Evolutionary conservation across 1,140 invertebrate genomes (phyloP).

Genomic region (Papilio dardanus): DNA sequence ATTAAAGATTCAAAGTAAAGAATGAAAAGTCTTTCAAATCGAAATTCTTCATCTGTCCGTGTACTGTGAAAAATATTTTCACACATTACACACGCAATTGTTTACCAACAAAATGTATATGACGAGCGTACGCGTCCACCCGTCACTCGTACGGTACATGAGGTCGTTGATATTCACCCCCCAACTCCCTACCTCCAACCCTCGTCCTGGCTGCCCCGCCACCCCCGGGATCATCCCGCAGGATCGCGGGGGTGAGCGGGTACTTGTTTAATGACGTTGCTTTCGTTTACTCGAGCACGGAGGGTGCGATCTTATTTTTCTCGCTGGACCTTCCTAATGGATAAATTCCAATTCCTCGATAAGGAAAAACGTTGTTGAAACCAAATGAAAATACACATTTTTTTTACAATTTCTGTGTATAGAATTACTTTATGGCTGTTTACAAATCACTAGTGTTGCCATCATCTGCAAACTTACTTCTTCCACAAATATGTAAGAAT

Average conservation of each 20-base stretch:
- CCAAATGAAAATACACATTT: background rate
- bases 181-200: constrained; percentile 42
- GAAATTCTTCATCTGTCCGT: background rate
- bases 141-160: constrained; percentile 67
- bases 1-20: background rate
- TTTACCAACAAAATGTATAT: constrained; percentile 76
- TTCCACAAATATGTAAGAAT: too few species aligned
- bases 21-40: background rate
- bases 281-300: constrained; percentile 64
- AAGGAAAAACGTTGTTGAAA: background rate
- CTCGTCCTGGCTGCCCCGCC: constrained; percentile 41
- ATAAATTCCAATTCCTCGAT: constrained; percentile 18
- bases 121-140: constrained; percentile 56
- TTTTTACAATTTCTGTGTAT: background rate
- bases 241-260: constrained; percentile 57
- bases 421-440: background rate
- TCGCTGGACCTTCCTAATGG: constrained; percentile 25
- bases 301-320: constrained; percentile 46
- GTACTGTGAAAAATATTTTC: background rate
- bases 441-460: too few species aligned
- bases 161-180: constrained; percentile 74
- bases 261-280: constrained; percentile 71
- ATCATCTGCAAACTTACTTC: too few species aligned
- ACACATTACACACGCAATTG: constrained; percentile 61
- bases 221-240: constrained; percentile 55